Evolutionary conservation across 2,797 vertebrate genomes (phyloP).

Genomic region (Carapus acus): DNA sequence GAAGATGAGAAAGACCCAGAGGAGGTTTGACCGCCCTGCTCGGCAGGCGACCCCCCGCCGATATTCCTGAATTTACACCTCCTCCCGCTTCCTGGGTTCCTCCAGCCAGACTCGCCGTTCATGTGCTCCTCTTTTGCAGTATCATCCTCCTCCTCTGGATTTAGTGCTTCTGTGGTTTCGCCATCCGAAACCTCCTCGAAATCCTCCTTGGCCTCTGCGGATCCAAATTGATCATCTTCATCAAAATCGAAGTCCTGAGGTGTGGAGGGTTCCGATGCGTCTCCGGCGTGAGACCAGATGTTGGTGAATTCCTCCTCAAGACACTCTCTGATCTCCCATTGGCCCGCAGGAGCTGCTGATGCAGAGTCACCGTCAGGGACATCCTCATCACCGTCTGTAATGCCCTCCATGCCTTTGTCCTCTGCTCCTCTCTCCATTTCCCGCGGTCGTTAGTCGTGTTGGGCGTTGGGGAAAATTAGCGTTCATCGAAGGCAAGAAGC

Average conservation of each 20-base stretch:
- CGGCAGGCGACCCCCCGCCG: slow-evolving; percentile 42
- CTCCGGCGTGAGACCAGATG: no score
- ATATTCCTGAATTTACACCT: slow-evolving; percentile 61
- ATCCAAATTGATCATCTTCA: slow-evolving; percentile 50
- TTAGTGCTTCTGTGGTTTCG: slow-evolving; percentile 41
- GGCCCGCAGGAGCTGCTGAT: slow-evolving; percentile 22
- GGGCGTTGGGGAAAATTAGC: slow-evolving; percentile 26
- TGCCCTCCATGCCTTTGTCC: slow-evolving; percentile 55
- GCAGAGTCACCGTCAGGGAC: slow-evolving; percentile 27
- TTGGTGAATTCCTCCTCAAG: slow-evolving; percentile 36
- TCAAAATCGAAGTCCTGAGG: slow-evolving; percentile 43
- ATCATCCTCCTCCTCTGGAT: slow-evolving; percentile 56
- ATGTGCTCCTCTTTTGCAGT: slow-evolving; percentile 57
- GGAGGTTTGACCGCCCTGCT: slow-evolving; percentile 46
- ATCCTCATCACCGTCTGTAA: slow-evolving; percentile 53
- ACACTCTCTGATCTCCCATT: slow-evolving; percentile 36
- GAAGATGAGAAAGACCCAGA: slow-evolving; percentile 52
- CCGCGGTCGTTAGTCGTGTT: slow-evolving; percentile 34
- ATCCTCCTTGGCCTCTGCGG: slow-evolving; percentile 54
- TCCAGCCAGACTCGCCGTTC: slow-evolving; percentile 64
- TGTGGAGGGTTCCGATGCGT: no score
- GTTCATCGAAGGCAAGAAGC: slow-evolving; percentile 38
- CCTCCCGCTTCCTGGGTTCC: slow-evolving; percentile 57
- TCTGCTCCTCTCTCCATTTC: slow-evolving; percentile 59
- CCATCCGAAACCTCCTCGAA: slow-evolving; percentile 44